phyloP scores from a whole-genome alignment of 2,888 invertebrate species.

The Deilephila porcellus region DNA sequence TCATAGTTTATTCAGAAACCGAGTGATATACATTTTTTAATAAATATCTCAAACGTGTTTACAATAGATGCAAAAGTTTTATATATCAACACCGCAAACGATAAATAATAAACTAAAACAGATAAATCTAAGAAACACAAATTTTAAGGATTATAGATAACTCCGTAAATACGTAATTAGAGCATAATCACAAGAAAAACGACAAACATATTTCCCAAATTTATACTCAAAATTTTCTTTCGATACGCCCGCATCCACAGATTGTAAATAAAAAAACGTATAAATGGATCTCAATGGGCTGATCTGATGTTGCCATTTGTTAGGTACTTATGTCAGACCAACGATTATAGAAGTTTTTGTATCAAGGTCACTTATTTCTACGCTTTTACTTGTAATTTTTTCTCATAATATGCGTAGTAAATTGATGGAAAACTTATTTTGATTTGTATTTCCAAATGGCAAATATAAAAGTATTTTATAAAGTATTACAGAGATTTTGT shows the following conservation, averaged over 20 bases:
- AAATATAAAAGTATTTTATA: too few species aligned
- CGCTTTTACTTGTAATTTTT: too few species aligned
- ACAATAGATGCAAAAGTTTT: constrained; percentile 51
- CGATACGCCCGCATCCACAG: constrained; percentile 60
- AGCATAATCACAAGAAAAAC: constrained; percentile 30
- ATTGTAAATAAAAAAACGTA: constrained; percentile 36
- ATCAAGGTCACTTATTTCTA: too few species aligned
- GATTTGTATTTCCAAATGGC: too few species aligned
- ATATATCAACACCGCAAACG: constrained; percentile 16
- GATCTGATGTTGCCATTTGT: neutral
- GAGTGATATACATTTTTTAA: constrained; percentile 36
- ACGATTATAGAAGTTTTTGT: neutral
- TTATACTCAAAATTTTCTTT: constrained; percentile 40
- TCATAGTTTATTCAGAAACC: constrained; percentile 64
- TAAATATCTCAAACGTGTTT: constrained; percentile 61
- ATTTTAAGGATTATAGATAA: neutral
- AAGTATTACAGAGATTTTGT: too few species aligned
- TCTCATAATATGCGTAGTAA: too few species aligned
- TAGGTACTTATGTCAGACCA: neutral
- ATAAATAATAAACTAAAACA: neutral
- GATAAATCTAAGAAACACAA: neutral
- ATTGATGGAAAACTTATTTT: too few species aligned
- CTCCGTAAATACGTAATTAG: neutral
- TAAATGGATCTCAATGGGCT: neutral
- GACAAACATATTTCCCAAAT: constrained; percentile 5